These are phyloP conservation scores for Nephrotoma guestfalica DNA, from an alignment of 2,888 invertebrate genomes.

Conservation along the genomic window DNA sequence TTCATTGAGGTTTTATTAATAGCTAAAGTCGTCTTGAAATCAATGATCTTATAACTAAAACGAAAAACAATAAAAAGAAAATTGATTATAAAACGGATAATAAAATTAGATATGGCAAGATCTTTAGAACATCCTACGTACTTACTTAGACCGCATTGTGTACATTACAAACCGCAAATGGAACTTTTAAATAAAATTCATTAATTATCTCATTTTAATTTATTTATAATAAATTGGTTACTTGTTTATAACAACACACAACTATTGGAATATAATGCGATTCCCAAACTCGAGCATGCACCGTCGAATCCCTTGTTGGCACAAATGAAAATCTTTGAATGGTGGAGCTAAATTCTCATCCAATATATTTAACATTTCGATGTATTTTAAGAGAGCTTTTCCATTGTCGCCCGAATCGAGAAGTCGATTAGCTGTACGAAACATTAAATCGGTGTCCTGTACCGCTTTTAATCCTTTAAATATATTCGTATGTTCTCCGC, in stretches of 20 bases:
- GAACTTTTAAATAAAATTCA: not conserved
- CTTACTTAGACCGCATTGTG: not conserved
- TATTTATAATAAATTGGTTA: slow-evolving; percentile 2
- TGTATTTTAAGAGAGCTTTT: slow-evolving; percentile 47
- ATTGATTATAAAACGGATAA: not conserved
- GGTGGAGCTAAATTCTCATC: slow-evolving; percentile 55
- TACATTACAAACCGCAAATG: not conserved
- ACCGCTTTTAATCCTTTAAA: slow-evolving; percentile 57
- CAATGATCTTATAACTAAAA: not conserved
- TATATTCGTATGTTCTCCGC: slow-evolving; percentile 54
- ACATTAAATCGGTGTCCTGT: slow-evolving; percentile 59
- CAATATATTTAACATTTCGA: slow-evolving; percentile 49
- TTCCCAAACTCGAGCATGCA: slow-evolving; percentile 52
- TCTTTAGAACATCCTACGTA: not conserved
- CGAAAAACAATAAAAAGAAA: not conserved
- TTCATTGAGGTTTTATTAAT: not conserved
- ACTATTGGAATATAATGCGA: slow-evolving; percentile 11
- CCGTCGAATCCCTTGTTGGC: slow-evolving; percentile 53
- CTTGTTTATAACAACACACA: slow-evolving; percentile 3
- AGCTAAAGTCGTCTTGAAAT: not conserved
- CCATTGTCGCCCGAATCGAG: slow-evolving; percentile 46
- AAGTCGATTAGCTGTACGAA: slow-evolving; percentile 43
- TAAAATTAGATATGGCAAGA: not conserved
- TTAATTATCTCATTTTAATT: not conserved
- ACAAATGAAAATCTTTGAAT: slow-evolving; percentile 58